Base-by-base conservation (phyloP, 2,797 vertebrate genomes). In the Aldrovandia affinis region DNA sequence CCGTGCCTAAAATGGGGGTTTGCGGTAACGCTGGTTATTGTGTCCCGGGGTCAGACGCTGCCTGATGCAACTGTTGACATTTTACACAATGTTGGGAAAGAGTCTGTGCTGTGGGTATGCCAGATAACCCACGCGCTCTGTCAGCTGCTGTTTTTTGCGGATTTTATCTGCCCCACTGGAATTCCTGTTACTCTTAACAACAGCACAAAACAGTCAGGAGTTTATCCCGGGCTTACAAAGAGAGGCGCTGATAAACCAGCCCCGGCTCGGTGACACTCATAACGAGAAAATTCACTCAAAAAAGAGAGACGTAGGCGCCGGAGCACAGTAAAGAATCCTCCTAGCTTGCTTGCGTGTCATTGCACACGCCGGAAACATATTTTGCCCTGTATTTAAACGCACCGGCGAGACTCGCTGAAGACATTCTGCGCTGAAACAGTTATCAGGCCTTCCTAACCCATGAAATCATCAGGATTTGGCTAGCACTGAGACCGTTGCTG, bases 21-120 rank as follows among this genome's bases (percentile, higher is more conserved):
- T 2, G 47, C n/a, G 28, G 44, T 6, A 14, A 30, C 1, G 12
- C 47, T 54, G 47, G 3, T 78, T 15, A 28, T n/a, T 57, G 78
- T 73, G 30, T 20, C 15, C 50, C 25, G n/a, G 78, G 77, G 77
- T 55, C 0, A 57, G 65, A 36, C 25, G 8, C 86, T n/a, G 22
- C 33, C 73, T 82, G 33, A 70, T 83, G 78, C 61, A 3, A 52
- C 75, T 52, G 47, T 44, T 83, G 86, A 73, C 85, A 84, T 63
- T 85, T 84, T 61, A 80, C 75, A 81, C 84, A 57, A 28, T 15
- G 50, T 28, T 85, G 86, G 83, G 87, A 86, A 83, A 50, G 20
- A 39, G 54, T 59, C 47, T 65, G 81, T 81, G 30, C 22, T 36
- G 15, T 28, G 55, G 47, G 25, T 30, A 73, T 2, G 77, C n/a